Conservation (phyloP, 2,113 vertebrate species). For the Tragelaphus imberbis region DNA sequence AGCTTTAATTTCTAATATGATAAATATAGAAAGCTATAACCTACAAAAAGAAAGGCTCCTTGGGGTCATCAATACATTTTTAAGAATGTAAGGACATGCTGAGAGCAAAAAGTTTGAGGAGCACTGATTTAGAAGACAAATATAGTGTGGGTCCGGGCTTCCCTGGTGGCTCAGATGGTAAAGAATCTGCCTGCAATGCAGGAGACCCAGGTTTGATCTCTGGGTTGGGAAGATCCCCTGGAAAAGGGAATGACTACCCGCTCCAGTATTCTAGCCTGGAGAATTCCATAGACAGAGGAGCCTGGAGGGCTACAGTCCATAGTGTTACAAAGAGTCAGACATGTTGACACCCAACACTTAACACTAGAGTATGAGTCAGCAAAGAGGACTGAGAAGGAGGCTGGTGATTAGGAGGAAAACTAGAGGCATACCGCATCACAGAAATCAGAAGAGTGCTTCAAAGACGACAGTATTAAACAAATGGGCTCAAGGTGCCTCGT, state of each 20-base stretch:
- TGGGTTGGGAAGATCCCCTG: not conserved
- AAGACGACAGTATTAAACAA: not conserved
- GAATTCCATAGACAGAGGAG: not conserved
- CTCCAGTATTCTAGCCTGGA: not conserved
- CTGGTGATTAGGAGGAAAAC: not conserved
- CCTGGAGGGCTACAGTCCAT: not conserved
- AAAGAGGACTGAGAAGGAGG: not conserved
- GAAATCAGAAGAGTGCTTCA: not conserved
- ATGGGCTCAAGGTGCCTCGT: not conserved
- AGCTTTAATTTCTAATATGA: not conserved
- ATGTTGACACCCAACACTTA: not conserved
- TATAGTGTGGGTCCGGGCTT: not conserved
- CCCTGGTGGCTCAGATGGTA: not conserved
- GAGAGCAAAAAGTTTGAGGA: not conserved
- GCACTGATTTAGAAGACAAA: not conserved
- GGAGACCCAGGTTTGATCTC: not conserved
- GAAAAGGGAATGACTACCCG: not conserved
- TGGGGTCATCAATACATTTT: not conserved
- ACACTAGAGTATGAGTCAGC: not conserved
- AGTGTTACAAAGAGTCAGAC: not conserved
- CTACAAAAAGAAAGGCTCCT: not conserved
- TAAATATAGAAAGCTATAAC: not conserved
- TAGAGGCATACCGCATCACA: fast-evolving
- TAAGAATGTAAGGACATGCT: not conserved
- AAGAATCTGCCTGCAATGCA: not conserved